Percentiles rank a stretch among this genome's conserved stretches.
These are phyloP conservation scores for Alectoris magna DNA, from an alignment of 2,797 vertebrate species.

Conservation along the genomic window DNA sequence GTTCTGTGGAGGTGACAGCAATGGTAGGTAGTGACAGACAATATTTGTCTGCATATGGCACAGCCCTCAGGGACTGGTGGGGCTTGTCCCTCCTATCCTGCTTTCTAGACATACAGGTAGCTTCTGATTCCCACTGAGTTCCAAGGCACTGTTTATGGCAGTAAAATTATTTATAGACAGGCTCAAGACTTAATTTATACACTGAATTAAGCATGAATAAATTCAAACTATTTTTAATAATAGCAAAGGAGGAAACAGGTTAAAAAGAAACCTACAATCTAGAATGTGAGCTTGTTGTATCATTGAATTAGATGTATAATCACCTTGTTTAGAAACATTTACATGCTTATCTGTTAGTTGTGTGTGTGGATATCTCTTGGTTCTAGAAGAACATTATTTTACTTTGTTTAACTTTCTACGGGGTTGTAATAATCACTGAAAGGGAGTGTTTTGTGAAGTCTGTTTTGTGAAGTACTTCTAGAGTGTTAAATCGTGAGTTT, in stretches of 20 bases:
- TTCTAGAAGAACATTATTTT: not conserved
- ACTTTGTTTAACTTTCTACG: not conserved
- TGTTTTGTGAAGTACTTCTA: not conserved
- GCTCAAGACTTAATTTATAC: not conserved
- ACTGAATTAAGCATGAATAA: not conserved
- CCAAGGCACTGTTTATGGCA: not conserved
- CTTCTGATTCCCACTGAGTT: not conserved
- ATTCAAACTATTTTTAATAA: not conserved
- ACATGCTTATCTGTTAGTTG: not conserved
- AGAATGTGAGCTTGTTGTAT: not conserved
- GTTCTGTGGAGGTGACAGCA: not conserved
- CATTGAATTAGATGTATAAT: not conserved
- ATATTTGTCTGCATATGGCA: not conserved
- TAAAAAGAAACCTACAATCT: not conserved
- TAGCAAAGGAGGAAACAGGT: not conserved
- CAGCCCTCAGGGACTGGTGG: not conserved
- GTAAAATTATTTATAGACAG: not conserved
- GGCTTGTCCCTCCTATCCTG: not conserved
- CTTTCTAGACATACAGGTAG: not conserved
- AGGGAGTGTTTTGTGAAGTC: not conserved
- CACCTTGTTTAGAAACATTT: not conserved
- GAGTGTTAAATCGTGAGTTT: not conserved
- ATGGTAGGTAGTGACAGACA: not conserved
- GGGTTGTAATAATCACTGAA: not conserved
- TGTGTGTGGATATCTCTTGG: not conserved